Percentiles rank a stretch among this genome's conserved stretches.
Conservation (phyloP, 2,113 vertebrate genomes). For the Stigmatopora argus region DNA sequence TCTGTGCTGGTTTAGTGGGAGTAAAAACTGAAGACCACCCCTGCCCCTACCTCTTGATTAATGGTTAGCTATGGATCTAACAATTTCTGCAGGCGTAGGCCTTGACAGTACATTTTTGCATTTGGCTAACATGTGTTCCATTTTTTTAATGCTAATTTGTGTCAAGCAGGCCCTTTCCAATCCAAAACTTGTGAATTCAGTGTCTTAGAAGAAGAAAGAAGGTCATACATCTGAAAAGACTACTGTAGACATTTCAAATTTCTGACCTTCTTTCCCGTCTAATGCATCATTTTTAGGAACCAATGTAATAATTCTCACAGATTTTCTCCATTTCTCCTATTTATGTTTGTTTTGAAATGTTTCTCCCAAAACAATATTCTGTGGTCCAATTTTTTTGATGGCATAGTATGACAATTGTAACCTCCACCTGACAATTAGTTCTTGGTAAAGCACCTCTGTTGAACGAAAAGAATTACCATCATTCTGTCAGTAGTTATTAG, state of each 20-base stretch:
- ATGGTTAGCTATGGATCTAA: not conserved
- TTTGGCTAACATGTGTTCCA: slow-evolving; percentile 11
- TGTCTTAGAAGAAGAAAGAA: not conserved
- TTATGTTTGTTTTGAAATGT: no score
- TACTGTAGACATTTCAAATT: not conserved
- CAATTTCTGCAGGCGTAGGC: not conserved
- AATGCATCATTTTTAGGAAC: slow-evolving; percentile 37
- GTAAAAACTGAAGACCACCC: not conserved
- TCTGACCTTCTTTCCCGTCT: not conserved
- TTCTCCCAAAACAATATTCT: slow-evolving; percentile 4
- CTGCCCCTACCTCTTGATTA: not conserved
- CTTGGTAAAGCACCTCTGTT: slow-evolving; percentile 20
- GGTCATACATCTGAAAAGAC: no score
- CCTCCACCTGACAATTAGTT: slow-evolving; percentile 22
- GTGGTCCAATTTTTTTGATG: not conserved
- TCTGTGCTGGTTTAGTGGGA: no score
- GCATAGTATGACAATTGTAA: slow-evolving; percentile 21
- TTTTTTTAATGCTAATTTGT: not conserved
- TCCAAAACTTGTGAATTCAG: not conserved
- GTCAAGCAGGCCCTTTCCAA: slow-evolving; percentile 8
- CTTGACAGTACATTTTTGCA: not conserved
- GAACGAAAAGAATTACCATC: slow-evolving; percentile 17
- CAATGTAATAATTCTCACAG: no score
- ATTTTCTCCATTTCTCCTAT: no score
- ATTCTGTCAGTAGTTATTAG: slow-evolving; percentile 26